A percentile compares a stretch with the other conserved stretches of the same genome.
These are phyloP conservation scores for Tamandua tetradactyla DNA, from an alignment of 2,797 vertebrate species.

Conservation along the genomic window DNA sequence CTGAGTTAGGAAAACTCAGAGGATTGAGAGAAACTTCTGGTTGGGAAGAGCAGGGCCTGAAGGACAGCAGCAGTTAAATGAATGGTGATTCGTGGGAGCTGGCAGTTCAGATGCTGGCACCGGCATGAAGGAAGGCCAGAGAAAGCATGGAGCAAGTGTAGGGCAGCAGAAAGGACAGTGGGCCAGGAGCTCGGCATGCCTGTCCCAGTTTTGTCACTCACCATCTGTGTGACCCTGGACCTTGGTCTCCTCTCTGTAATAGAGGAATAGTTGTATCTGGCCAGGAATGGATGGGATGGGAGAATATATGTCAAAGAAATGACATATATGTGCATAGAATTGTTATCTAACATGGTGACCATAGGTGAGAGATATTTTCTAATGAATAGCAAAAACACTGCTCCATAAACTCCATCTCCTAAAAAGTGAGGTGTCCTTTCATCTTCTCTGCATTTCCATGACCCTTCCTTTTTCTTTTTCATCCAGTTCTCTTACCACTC, in stretches of 20 bases:
- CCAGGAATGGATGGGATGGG: fast-evolving
- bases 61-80: neutral
- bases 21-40: neutral
- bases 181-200: neutral
- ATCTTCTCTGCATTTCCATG: neutral
- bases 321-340: neutral
- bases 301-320: neutral
- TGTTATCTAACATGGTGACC: neutral
- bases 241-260: neutral
- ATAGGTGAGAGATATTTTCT: neutral
- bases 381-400: neutral
- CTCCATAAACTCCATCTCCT: neutral
- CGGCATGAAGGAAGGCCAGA: neutral
- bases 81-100: neutral
- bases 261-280: neutral
- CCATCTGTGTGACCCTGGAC: too few species aligned
- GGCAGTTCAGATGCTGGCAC: neutral
- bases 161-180: neutral
- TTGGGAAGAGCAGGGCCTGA: neutral
- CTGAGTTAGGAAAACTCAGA: neutral
- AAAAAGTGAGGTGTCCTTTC: neutral
- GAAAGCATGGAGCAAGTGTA: neutral
- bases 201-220: neutral
- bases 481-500: neutral
- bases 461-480: neutral